phyloP scores from a whole-genome alignment of 1,140 invertebrate species.

The Helicoverpa zea region DNA sequence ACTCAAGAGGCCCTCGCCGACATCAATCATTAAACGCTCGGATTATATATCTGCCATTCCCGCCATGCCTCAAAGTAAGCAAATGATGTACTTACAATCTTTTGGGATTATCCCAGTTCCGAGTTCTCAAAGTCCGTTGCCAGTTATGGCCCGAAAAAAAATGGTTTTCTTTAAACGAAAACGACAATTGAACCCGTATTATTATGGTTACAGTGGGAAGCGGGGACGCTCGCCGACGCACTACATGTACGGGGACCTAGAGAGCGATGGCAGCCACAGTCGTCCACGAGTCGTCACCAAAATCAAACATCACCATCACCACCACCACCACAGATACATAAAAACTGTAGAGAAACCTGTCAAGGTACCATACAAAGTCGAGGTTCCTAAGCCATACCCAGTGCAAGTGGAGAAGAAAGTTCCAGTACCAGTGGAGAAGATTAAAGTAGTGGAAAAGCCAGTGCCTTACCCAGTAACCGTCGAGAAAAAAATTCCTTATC shows the following conservation, averaged over 20 bases:
- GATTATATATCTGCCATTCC: constrained; percentile 58
- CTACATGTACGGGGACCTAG: constrained; percentile 62
- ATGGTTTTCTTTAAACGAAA: constrained; percentile 74
- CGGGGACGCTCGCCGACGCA: constrained; percentile 52
- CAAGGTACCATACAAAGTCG: constrained; percentile 81
- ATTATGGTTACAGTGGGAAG: constrained; percentile 65
- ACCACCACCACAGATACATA: constrained; percentile 88
- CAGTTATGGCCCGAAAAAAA: constrained; percentile 65
- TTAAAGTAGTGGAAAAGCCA: constrained; percentile 89
- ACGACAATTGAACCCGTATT: constrained; percentile 65
- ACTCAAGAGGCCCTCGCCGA: constrained; percentile 58
- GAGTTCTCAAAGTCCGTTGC: constrained; percentile 54
- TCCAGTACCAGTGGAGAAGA: constrained; percentile 88
- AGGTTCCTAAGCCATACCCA: constrained; percentile 86
- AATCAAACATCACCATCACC: constrained; percentile 88
- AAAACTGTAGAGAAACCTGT: constrained; percentile 87
- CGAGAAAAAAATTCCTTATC: constrained; percentile 89
- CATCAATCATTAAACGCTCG: constrained; percentile 68
- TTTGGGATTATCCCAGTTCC: constrained; percentile 74
- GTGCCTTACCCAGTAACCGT: constrained; percentile 88
- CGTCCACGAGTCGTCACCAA: constrained; percentile 79
- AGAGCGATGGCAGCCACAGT: constrained; percentile 64
- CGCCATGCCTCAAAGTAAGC: constrained; percentile 54
- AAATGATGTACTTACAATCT: constrained; percentile 68
- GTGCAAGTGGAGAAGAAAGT: constrained; percentile 89